Base-by-base conservation (phyloP, 2,797 vertebrate genomes). In the Paguma larvata region DNA sequence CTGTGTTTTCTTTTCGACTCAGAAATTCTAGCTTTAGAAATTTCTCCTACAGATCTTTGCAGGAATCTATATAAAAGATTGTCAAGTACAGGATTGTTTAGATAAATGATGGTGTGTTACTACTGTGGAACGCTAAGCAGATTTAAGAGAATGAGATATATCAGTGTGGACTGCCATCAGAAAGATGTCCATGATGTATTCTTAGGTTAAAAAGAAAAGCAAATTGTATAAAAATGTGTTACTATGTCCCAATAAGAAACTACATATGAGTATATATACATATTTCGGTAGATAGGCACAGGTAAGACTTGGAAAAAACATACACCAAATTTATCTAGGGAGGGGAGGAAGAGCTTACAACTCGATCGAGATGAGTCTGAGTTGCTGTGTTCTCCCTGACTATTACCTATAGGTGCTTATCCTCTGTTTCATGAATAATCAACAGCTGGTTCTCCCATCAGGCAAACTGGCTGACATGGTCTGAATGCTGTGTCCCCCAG, bases 141-240 rank as follows among this genome's bases (percentile, higher is more conserved):
- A 34, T 94, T 77, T 51, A 79, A 83, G 41, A 89, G 48, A 78
- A 63, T 6, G 11, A 70, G 46, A 23, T n/a, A 34, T 16, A 70
- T 18, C 15, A 18, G 38, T 10, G 5, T 83, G 46, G 46, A 78
- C 63, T 48, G 7, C 21, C 11, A 27, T 59, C 46, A 68, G n/a
- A 86, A 68, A 46, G 62, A 78, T 27, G n/a, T 44, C 56, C 14
- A 23, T 21, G 46, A 94, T 32, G 23, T 21, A 82, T 10, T 86
- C 62, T 94, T 85, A 41, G 53, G 19, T 53, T 85, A n/a, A 68
- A 89, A 96, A 83, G 63, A 68, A 91, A 92, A 83, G 4, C 32
- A 94, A 86, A 68, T 51, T 82, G n/a, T 25, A 72, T 70, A 75
- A 97, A 48, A 14, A 41, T 46, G 6, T 85, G 34, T 53, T 46